Percentiles rank a stretch among this genome's conserved stretches.
phyloP scores from a whole-genome alignment of 2,797 vertebrate genomes.

The Pempheris klunzingeri region DNA sequence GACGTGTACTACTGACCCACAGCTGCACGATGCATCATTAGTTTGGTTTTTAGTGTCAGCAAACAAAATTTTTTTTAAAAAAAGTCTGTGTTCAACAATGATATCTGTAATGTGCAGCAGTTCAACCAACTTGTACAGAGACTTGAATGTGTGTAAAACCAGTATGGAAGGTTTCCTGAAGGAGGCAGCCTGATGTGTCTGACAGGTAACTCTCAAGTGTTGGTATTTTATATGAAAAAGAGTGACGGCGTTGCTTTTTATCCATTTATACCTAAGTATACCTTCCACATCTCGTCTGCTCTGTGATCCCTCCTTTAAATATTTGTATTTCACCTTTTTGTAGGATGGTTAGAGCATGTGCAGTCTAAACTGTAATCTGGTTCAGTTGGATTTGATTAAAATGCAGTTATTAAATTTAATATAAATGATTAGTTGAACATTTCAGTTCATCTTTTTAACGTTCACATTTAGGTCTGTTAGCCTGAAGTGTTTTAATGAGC shows the following conservation, averaged over 20 bases:
- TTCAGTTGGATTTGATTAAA: neutral
- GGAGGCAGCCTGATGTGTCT: neutral
- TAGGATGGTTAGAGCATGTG: neutral
- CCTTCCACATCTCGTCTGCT: neutral
- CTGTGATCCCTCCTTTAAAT: neutral
- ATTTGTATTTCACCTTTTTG: neutral
- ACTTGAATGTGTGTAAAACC: neutral
- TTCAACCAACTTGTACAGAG: neutral
- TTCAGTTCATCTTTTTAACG: neutral
- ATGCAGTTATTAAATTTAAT: too few species aligned
- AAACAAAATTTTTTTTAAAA: too few species aligned
- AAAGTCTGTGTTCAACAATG: too few species aligned
- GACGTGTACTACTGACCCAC: neutral
- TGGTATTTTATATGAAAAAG: neutral
- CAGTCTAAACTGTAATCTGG: too few species aligned
- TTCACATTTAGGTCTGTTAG: neutral
- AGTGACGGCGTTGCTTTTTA: neutral
- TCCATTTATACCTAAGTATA: neutral
- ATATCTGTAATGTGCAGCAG: neutral
- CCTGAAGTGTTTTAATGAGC: too few species aligned
- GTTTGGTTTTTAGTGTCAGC: too few species aligned
- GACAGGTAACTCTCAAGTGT: neutral
- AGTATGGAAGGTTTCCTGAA: neutral
- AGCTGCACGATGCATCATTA: neutral
- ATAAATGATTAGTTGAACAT: neutral